These are phyloP conservation scores for Procavia capensis DNA, from an alignment of 2,113 vertebrate species.

Conservation along the genomic window DNA sequence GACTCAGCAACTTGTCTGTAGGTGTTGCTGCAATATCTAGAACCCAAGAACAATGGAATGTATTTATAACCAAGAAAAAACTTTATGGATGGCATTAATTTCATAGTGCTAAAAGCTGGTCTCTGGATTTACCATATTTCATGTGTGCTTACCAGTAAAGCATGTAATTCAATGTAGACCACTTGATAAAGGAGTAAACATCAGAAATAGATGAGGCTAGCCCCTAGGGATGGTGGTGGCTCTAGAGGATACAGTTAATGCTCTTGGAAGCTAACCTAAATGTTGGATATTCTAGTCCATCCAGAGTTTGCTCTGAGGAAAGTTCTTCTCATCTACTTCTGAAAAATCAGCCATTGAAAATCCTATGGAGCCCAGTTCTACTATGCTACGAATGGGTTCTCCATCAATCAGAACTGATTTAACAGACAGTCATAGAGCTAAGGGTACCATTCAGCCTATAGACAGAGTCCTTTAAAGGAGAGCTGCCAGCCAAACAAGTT, in stretches of 20 bases:
- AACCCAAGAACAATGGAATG: not conserved
- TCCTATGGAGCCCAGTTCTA: no score
- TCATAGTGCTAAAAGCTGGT: constrained; percentile 34
- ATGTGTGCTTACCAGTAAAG: not conserved
- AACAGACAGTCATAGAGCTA: no score
- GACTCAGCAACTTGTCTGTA: not conserved
- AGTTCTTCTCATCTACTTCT: no score
- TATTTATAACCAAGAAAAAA: not conserved
- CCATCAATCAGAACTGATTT: no score
- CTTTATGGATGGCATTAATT: not conserved
- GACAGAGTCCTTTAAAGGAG: not conserved
- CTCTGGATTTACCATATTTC: not conserved
- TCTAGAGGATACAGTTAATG: not conserved
- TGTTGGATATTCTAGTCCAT: no score
- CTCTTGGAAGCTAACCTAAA: no score
- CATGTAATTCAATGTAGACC: not conserved
- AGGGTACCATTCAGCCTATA: not conserved
- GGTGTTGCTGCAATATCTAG: not conserved
- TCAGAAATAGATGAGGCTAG: not conserved
- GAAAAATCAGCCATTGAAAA: no score
- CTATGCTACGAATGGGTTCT: no score
- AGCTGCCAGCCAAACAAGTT: not conserved
- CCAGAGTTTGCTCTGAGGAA: no score
- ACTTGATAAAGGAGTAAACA: not conserved
- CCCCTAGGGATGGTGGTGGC: not conserved